Evolutionary conservation across 2,113 vertebrate species (phyloP), one percentile per base, ranked within the genome.

Genomic region (Lepus americanus): DNA sequence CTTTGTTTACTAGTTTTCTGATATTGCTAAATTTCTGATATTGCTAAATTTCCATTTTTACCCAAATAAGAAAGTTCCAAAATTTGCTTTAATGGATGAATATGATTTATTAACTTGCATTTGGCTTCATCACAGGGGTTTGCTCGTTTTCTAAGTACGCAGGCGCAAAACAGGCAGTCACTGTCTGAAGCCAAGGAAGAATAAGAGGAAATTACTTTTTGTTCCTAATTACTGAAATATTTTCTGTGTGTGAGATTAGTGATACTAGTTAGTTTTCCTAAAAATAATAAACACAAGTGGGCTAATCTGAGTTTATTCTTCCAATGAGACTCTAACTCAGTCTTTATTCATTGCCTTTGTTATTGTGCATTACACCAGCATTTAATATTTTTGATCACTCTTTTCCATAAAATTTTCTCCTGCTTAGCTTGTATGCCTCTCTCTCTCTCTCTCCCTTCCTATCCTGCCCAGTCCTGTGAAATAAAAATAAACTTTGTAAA

Each of bases 161-260:
- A 79, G 10, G 5, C n/a, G 81, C 74, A 92, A 77, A 92, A 66
- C 23, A 95, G 67, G 33, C 51, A 77, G 44, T 63, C 74, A 53
- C 11, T 86, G 4, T 66, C 70, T 63, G 76, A 78, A 44, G n/a
- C 36, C 69, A 23, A 92, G 63, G 49, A 96, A 89, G n/a, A 55
- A 7, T n/a, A 81, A 89, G 73, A 94, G 66, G 51, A 94, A 90
- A 82, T 74, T 51, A 74, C 11, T 81, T 39, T 87, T 67, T 33
- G 31, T 87, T 87, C 44, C n/a, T 53, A 87, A 83, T 3, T 80
- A 59, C 36, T 51, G 17, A 67, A 49, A 17, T 25, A 90, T 59
- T 67, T 90, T 94, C 19, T 66, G 31, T 69, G 44, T 70, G 66
- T 70, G 72, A 79, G 20, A 49, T 51, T 74, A 19, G 63, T 31